Percentiles rank a stretch among this genome's conserved stretches.
phyloP scores from a whole-genome alignment of 2,888 invertebrate genomes.

The Ornithoptera priamus region DNA sequence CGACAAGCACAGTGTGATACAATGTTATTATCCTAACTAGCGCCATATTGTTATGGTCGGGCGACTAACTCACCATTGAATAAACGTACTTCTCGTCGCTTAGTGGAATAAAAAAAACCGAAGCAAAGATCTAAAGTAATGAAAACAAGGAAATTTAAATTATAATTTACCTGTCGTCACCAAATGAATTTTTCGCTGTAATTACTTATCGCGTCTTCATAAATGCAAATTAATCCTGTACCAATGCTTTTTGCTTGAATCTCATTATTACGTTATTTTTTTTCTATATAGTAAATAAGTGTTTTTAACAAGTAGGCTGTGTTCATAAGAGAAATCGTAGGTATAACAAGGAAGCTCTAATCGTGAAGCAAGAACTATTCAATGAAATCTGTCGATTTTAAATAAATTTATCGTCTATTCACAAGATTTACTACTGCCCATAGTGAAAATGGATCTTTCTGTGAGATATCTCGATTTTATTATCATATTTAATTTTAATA shows the following conservation, averaged over 20 bases:
- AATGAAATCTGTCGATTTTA: background rate
- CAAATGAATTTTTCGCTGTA: constrained; percentile 19
- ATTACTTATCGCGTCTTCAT: constrained; percentile 8
- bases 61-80: too few species aligned
- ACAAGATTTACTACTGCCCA: constrained; percentile 1
- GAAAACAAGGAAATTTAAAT: background rate
- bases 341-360: constrained; percentile 2
- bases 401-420: background rate
- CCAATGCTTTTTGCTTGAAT: constrained; percentile 13
- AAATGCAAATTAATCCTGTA: constrained; percentile 7
- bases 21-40: too few species aligned
- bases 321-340: constrained; percentile 15
- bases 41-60: too few species aligned
- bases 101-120: too few species aligned
- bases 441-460: background rate
- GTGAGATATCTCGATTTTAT: constrained; percentile 21
- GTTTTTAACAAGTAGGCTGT: constrained; percentile 25
- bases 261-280: background rate
- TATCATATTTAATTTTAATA: constrained; percentile 7
- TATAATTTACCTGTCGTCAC: constrained; percentile 10
- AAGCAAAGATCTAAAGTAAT: too few species aligned
- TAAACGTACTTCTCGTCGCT: too few species aligned
- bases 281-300: constrained; percentile 7
- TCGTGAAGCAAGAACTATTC: background rate
- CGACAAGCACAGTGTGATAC: too few species aligned